Evolutionary conservation across 1,140 invertebrate species (phyloP).

Genomic region (Drosophila oshimai): DNA sequence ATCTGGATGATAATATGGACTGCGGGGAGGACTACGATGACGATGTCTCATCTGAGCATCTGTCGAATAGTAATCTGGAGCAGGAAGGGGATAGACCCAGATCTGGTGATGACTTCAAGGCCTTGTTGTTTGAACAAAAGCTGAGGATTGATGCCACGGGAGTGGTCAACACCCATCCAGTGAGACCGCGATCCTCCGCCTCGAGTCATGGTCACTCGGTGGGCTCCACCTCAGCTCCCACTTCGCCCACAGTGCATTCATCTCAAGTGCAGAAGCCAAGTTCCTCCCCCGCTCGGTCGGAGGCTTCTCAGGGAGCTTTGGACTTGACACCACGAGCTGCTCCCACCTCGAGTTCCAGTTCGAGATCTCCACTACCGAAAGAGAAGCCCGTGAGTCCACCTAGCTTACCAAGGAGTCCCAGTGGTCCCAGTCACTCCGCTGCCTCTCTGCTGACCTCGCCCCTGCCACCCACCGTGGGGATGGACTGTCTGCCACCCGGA

Average conservation of each 20-base stretch:
- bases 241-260: conserved; percentile 52
- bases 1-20: conserved; percentile 86
- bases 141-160: conserved; percentile 69
- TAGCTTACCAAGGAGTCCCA: conserved; percentile 43
- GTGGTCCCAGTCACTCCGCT: not conserved
- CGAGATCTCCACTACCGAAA: conserved; percentile 38
- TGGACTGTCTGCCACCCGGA: conserved; percentile 71
- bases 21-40: conserved; percentile 84
- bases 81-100: conserved; percentile 58
- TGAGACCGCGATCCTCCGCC: conserved; percentile 53
- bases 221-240: conserved; percentile 64
- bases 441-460: conserved; percentile 48
- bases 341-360: conserved; percentile 28
- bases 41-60: conserved; percentile 67
- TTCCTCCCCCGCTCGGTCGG: conserved; percentile 79
- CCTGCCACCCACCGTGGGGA: conserved; percentile 52
- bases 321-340: conserved; percentile 84
- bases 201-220: conserved; percentile 66
- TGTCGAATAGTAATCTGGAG: conserved; percentile 63
- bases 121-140: conserved; percentile 76
- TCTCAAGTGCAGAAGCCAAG: conserved; percentile 32
- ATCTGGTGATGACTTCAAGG: conserved; percentile 77
- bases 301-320: conserved; percentile 85
- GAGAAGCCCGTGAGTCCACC: conserved; percentile 46
- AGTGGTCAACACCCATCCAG: conserved; percentile 54